These are phyloP conservation scores for Vidua macroura DNA, from an alignment of 2,113 vertebrate species.

Conservation along the genomic window DNA sequence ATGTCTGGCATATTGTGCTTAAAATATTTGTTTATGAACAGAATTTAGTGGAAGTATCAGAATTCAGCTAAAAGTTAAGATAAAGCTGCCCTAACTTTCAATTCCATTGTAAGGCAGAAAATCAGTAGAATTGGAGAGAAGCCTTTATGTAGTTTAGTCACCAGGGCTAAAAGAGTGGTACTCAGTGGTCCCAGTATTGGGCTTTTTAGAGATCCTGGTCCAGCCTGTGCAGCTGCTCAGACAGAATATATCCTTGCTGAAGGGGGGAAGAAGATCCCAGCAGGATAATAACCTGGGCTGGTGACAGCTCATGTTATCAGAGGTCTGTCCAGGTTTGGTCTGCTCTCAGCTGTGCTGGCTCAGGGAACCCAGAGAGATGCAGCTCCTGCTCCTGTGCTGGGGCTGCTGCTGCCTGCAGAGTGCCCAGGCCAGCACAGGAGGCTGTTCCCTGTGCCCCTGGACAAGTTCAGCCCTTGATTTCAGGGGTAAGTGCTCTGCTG, in stretches of 20 bases:
- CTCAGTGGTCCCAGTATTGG: not conserved
- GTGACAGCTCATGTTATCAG: accelerated
- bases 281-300: not conserved
- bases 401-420: accelerated
- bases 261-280: not conserved
- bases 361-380: not conserved
- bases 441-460: accelerated
- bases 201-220: not conserved
- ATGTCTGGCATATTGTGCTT: not conserved
- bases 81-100: not conserved
- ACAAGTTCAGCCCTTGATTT: not conserved
- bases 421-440: accelerated
- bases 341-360: not conserved
- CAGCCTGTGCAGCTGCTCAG: not conserved
- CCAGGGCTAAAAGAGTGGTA: not conserved
- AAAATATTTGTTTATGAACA: not conserved
- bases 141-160: not conserved
- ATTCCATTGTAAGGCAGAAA: not conserved
- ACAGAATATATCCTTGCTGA: not conserved
- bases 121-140: not conserved
- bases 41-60: not conserved
- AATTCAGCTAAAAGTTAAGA: not conserved
- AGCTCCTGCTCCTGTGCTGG: not conserved
- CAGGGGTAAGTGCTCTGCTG: not conserved
- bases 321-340: too few species aligned